Percentiles rank a stretch among this genome's conserved stretches.
Conservation (phyloP, 2,797 vertebrate species). For the Arremon aurantiirostris region DNA sequence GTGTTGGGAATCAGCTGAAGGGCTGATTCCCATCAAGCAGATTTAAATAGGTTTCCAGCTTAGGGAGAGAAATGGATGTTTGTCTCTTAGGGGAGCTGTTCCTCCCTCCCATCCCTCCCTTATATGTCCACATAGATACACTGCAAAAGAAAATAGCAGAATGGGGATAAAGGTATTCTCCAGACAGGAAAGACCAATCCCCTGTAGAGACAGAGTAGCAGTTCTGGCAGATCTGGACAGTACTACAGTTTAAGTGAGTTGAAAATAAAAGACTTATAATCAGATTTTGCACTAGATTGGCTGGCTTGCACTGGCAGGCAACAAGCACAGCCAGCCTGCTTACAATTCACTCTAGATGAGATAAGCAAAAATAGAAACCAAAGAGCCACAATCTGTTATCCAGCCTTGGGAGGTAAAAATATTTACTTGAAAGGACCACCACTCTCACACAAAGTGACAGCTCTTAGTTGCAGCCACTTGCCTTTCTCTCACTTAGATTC, state of each 20-base stretch:
- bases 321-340: conserved; percentile 17
- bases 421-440: not conserved
- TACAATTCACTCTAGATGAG: conserved; percentile 7
- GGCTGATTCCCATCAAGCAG: conserved; percentile 62
- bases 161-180: not conserved
- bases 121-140: not conserved
- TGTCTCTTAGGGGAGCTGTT: conserved; percentile 35
- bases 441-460: not conserved
- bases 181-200: not conserved
- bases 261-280: conserved; percentile 53
- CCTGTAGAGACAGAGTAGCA: not conserved
- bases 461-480: not conserved
- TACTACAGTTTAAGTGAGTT: conserved; percentile 19
- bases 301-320: conserved; percentile 15
- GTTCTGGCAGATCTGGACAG: not conserved
- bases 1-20: conserved; percentile 44
- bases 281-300: conserved; percentile 53
- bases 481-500: not conserved
- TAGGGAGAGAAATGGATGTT: conserved; percentile 40
- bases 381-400: not conserved
- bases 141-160: not conserved
- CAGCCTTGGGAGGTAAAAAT: not conserved
- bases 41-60: conserved; percentile 66
- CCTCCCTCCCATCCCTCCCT: not conserved
- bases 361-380: conserved; percentile 18